Base-by-base conservation (phyloP, 2,888 invertebrate genomes). In the Hartigia nigra region DNA sequence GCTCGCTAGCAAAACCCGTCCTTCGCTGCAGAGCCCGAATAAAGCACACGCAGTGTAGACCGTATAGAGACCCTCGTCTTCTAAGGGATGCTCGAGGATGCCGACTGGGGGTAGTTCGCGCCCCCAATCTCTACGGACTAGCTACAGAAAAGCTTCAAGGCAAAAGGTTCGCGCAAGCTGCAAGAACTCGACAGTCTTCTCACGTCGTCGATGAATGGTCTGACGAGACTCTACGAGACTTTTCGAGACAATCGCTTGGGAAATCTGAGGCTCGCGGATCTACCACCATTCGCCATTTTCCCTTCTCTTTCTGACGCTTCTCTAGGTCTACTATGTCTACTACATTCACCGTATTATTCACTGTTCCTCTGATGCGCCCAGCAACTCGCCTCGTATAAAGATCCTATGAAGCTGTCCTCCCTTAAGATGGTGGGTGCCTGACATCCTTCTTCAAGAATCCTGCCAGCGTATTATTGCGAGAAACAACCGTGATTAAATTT, bases 171-270 rank as follows among this genome's bases (percentile, higher is more conserved):
- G 12, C 14, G 72, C 72, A 70, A 70, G 32, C n/a, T 12, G 39
- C 70, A 76, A 77, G 76, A 77, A 76, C 76, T 83, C 55, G 81
- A 86, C 79, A 91, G 90, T 91, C 90, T 84, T 86, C 88, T 88
- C 91, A 91, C 91, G 91, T 91, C 88, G 89, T 81, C 90, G 89
- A 90, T 91, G 90, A 91, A 91, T 90, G 89, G 90, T 86, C 89
- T 89, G 90, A 91, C 91, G 90, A 89, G 89, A 88, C 89, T 88
- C 84, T 84, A 85, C 84, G 87, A 87, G 90, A 88, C 87, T 87
- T 87, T 87, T 87, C 88, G 88, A 90, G 90, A 91, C 90, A 91
- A 91, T 90, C 91, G 88, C 91, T 90, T 87, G 91, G 91, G 91
- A 91, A 91, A 91, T 91, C 90, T 90, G 88, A 86, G 85, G 83